phyloP scores from a whole-genome alignment of 2,797 vertebrate species.

The Poliocrania exsul region DNA sequence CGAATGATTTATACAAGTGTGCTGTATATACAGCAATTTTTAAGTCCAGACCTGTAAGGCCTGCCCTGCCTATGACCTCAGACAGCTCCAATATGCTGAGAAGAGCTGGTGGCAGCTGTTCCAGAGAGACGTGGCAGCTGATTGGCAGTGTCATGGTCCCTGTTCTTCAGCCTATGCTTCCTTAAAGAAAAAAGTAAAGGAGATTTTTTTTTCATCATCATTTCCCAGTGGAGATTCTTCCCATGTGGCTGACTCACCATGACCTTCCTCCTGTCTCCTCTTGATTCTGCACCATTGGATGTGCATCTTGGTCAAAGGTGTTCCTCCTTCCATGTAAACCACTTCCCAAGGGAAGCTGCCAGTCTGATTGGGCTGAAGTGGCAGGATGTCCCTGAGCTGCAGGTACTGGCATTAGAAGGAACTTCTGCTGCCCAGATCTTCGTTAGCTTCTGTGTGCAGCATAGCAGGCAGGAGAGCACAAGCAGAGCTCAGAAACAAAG shows the following conservation, averaged over 20 bases:
- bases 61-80: background rate
- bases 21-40: background rate
- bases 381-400: background rate
- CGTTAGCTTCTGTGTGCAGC: background rate
- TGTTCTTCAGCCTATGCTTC: background rate
- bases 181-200: background rate
- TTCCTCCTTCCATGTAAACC: background rate
- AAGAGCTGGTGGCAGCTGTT: background rate
- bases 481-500: background rate
- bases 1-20: background rate
- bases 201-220: accelerated
- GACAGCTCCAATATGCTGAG: background rate
- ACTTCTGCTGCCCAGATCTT: background rate
- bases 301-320: background rate
- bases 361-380: background rate
- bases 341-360: background rate
- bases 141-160: background rate
- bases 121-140: background rate
- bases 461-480: background rate
- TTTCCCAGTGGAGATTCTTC: background rate
- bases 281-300: background rate
- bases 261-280: background rate
- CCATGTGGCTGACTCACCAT: background rate
- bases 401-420: background rate
- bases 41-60: background rate